Evolutionary conservation across 2,888 invertebrate genomes (phyloP).

Genomic region (Cryptocheilus praepositus): DNA sequence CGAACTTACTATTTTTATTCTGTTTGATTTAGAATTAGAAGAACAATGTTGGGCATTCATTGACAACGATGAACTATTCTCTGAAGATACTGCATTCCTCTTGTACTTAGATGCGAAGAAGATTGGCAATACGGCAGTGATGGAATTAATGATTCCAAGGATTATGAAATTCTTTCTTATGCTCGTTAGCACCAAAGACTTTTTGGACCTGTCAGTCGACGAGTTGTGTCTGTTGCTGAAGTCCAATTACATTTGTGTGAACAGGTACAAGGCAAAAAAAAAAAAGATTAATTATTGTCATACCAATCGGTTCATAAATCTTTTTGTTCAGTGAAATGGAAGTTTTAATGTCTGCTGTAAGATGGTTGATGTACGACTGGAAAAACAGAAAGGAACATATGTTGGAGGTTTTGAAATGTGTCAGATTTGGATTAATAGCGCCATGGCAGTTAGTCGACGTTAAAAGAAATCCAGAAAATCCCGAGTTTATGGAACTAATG

Average conservation of each 20-base stretch:
- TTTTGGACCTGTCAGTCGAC: slow-evolving; percentile 80
- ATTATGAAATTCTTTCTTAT: slow-evolving; percentile 86
- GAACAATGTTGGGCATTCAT: slow-evolving; percentile 88
- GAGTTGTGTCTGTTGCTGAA: slow-evolving; percentile 82
- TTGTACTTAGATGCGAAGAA: slow-evolving; percentile 80
- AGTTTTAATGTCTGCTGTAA: slow-evolving; percentile 86
- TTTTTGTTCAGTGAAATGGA: slow-evolving; percentile 80
- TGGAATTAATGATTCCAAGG: slow-evolving; percentile 84
- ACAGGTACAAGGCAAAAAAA: slow-evolving; percentile 77
- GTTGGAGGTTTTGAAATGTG: slow-evolving; percentile 81
- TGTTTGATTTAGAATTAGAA: slow-evolving; percentile 78
- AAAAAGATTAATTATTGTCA: slow-evolving; percentile 7
- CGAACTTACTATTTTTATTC: too few species aligned
- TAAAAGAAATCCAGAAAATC: slow-evolving; percentile 83
- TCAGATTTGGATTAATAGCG: slow-evolving; percentile 86
- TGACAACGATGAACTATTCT: slow-evolving; percentile 81
- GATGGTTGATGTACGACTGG: slow-evolving; percentile 88
- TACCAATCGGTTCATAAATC: neutral
- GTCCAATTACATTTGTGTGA: slow-evolving; percentile 85
- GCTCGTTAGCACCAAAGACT: slow-evolving; percentile 85
- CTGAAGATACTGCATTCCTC: slow-evolving; percentile 85
- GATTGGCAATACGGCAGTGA: slow-evolving; percentile 78
- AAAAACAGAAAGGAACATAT: slow-evolving; percentile 77
- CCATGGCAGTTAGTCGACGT: slow-evolving; percentile 89
- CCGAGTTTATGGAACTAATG: slow-evolving; percentile 83